These are phyloP conservation scores for Jaculus jaculus DNA, from an alignment of 2,113 vertebrate species.

Conservation along the genomic window DNA sequence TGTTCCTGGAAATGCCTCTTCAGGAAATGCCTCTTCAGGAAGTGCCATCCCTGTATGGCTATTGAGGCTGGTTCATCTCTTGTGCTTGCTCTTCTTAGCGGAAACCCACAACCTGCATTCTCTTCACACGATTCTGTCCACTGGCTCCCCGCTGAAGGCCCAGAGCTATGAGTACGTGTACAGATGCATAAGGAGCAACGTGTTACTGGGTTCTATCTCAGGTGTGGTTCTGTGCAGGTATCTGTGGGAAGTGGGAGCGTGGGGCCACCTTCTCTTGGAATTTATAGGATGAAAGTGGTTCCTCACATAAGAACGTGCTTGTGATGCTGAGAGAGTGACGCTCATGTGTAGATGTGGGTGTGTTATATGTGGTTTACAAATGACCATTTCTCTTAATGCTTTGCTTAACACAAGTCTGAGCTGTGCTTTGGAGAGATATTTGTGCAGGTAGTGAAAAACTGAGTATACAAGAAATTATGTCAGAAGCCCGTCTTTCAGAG, in stretches of 20 bases:
- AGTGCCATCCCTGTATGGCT: background rate
- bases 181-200: conserved; percentile 90
- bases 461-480: no score
- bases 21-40: background rate
- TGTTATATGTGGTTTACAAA: background rate
- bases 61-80: background rate
- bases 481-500: no score
- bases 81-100: conserved; percentile 59
- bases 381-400: background rate
- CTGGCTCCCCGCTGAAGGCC: conserved; percentile 94
- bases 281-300: background rate
- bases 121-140: conserved; percentile 95
- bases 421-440: background rate
- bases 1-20: background rate
- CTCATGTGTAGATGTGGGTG: no score
- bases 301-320: background rate
- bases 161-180: conserved; percentile 98
- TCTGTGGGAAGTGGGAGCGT: rapidly evolving
- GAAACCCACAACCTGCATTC: conserved; percentile 95
- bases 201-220: conserved; percentile 96
- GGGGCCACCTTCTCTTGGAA: background rate
- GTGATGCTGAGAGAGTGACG: background rate
- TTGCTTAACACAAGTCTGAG: background rate
- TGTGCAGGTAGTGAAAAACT: no score
- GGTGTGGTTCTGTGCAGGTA: conserved; percentile 79